These are phyloP conservation scores for Pseudomyrmex concolor DNA, from an alignment of 1,140 invertebrate species.

Conservation along the genomic window DNA sequence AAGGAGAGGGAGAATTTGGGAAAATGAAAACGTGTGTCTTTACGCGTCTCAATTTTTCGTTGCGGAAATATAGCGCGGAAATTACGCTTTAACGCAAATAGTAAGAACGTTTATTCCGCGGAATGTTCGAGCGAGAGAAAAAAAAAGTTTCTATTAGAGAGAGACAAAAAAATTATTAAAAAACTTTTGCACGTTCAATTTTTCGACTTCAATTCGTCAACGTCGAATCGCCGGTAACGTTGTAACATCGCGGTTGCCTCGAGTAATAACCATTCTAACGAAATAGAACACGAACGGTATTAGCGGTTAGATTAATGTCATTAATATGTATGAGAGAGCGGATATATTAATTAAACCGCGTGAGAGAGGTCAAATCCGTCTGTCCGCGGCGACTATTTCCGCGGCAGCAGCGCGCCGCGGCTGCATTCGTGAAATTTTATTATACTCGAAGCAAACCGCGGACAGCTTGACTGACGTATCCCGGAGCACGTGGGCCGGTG, in stretches of 20 bases:
- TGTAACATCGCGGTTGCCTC: slow-evolving; percentile 1
- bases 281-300: slow-evolving; percentile 24
- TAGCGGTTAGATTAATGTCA: slow-evolving; percentile 48
- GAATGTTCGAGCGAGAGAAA: too few species aligned
- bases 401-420: not conserved
- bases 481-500: slow-evolving; percentile 31
- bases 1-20: too few species aligned
- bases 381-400: slow-evolving; percentile 37
- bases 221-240: not conserved
- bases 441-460: slow-evolving; percentile 45
- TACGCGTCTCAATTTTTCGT: too few species aligned
- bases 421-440: slow-evolving; percentile 45
- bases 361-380: slow-evolving; percentile 32
- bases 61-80: too few species aligned
- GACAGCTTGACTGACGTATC: slow-evolving; percentile 54
- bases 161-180: not conserved
- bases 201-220: not conserved
- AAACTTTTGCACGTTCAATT: not conserved
- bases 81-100: too few species aligned
- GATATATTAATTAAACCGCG: slow-evolving; percentile 43
- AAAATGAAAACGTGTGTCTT: too few species aligned
- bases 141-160: too few species aligned
- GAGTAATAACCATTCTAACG: slow-evolving; percentile 34
- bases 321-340: slow-evolving; percentile 40
- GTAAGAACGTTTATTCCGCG: too few species aligned